These are phyloP conservation scores for Bettongia penicillata DNA, from an alignment of 2,113 vertebrate species.

Conservation along the genomic window DNA sequence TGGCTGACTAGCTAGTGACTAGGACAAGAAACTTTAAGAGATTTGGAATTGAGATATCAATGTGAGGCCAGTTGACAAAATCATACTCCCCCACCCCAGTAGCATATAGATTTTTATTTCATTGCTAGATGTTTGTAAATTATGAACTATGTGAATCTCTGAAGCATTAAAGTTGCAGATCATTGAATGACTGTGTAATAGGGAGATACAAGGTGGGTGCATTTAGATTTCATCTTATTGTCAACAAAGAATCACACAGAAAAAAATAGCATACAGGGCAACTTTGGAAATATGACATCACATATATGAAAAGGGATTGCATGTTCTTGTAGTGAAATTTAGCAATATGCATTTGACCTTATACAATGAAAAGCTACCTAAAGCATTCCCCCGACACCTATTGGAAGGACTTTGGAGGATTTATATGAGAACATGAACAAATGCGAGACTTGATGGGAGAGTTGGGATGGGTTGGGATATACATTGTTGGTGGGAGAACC, in stretches of 20 bases:
- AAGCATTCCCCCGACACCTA: background rate
- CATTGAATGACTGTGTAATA: background rate
- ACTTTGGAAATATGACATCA: background rate
- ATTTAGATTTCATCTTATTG: background rate
- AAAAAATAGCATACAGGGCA: background rate
- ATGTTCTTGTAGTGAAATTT: background rate
- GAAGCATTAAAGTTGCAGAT: background rate
- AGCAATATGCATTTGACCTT: background rate
- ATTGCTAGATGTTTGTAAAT: background rate
- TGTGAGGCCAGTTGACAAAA: background rate
- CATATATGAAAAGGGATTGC: background rate
- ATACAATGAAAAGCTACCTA: background rate
- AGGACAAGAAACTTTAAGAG: background rate
- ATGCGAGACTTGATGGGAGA: background rate
- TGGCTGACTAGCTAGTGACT: background rate
- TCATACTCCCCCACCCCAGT: background rate
- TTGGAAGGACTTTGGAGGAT: background rate
- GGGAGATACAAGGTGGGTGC: background rate
- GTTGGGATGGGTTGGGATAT: background rate
- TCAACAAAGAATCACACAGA: background rate
- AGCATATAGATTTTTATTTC: background rate
- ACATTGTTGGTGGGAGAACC: background rate
- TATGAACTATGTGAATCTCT: background rate
- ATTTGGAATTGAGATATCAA: background rate
- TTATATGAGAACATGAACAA: background rate